These are phyloP conservation scores for Brachynemurus nebulosus DNA, from an alignment of 2,888 invertebrate species.

Conservation along the genomic window DNA sequence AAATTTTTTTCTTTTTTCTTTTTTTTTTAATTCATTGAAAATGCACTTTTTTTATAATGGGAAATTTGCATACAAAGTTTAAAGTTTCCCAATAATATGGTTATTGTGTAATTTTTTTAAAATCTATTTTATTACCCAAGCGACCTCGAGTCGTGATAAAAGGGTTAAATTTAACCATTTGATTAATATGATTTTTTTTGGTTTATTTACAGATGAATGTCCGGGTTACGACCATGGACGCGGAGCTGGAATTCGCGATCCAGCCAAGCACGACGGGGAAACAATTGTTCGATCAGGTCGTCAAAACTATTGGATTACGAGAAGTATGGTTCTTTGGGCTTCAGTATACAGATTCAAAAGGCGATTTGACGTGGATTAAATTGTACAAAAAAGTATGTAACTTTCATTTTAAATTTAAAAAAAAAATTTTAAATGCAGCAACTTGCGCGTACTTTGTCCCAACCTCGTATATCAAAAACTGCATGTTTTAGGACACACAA, in stretches of 20 bases:
- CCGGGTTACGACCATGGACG: slow-evolving; percentile 99
- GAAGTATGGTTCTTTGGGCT: slow-evolving; percentile 99
- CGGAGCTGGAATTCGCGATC: slow-evolving; percentile 99
- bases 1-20: not conserved
- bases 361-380: slow-evolving; percentile 97
- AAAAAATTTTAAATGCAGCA: too few species aligned
- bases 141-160: too few species aligned
- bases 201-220: slow-evolving; percentile 77
- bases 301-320: slow-evolving; percentile 96
- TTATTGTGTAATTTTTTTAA: too few species aligned
- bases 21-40: not conserved
- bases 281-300: slow-evolving; percentile 99
- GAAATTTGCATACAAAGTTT: too few species aligned
- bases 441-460: too few species aligned
- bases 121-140: too few species aligned
- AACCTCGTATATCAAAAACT: too few species aligned
- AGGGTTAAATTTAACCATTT: too few species aligned
- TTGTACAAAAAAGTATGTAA: slow-evolving; percentile 91
- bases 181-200: slow-evolving; percentile 16
- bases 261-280: slow-evolving; percentile 99
- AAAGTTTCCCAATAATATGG: too few species aligned
- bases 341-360: slow-evolving; percentile 97
- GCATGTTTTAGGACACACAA: too few species aligned
- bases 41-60: too few species aligned
- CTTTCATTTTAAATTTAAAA: too few species aligned